Base-by-base conservation (phyloP, 2,888 invertebrate species). In the Heliconius erato region DNA sequence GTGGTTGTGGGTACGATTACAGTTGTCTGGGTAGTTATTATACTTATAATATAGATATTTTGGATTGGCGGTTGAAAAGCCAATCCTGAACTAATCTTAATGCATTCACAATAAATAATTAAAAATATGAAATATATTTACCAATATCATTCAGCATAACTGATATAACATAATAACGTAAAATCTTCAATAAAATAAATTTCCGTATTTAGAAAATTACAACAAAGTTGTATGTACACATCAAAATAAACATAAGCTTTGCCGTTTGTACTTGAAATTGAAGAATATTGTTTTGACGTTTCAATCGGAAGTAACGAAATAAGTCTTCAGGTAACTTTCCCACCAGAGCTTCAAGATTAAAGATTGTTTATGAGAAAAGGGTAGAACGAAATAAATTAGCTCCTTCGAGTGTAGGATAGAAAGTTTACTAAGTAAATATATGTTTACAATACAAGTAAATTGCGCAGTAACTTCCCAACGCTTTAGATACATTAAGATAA, bases 401-500 rank as follows among this genome's bases (percentile, higher is more conserved):
- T 59, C 14, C n/a, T 74, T 74, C 32, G 35, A 32, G 35, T 35
- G 23, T 59, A 3, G 23, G 59, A 74, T 74, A 32, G 19, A 9
- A 40, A 77, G 40, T 77, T 77, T 44, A 4, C 77, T 40, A 23
- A 65, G 35, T 65, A 44, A 44, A 35, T 77, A 65, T 28, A 59
- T 54, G 54, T 54, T 32, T 74, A 59, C 28, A 59, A 19, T 72
- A 59, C 26, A 74, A 79, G 77, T 78, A 28, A 80, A 81, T 71
- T 80, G 82, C 84, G 84, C 82, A 83, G 67, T 78, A 82, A 54
- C 63, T 74, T 69, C 68, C 67, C 14, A 69, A 26, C 71, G 65
- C 65, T 82, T 65, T 44, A 74, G 72, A 83, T 68, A 84, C 44
- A 80, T 81, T 76, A 77, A 83, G 79, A 83, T 77, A 49, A 77